Base-by-base conservation (phyloP, 2,888 invertebrate species). In the Sminthurides aquaticus region DNA sequence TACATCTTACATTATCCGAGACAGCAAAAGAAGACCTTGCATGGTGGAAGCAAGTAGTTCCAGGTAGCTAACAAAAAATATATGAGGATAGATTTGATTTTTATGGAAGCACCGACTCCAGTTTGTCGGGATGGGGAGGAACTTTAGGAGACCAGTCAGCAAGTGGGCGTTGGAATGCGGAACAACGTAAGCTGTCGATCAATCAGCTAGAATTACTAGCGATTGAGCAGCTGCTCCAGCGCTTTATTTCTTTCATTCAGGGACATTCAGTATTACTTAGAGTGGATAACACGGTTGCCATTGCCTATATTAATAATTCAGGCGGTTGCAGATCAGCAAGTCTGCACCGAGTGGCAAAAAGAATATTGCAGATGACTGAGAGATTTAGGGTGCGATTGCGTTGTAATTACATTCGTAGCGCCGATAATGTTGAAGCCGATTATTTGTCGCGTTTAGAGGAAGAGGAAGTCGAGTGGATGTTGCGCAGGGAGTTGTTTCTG, bases 161-260 rank as follows among this genome's bases (percentile, higher is more conserved):
- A 0, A 20, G 48, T 18, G 68, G 68, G 2, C 57, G 49, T n/a
- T 68, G 68, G 68, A 25, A 61, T 20, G 1, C 0, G 2, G 52
- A 15, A 1, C 61, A 66, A 26, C 1, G 18, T 2, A n/a, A n/a
- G n/a, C 1, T 15, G 2, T 54, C 57, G 52, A 68, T 68, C 15
- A 68, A 68, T 27, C 18, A 24, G 8, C 43, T 68, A 22, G 64
- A 66, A 59, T 15, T 68, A n/a, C 27, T 54, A 20, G 68, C 68
- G 1, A 55, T 63, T 15, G 22, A 26, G 11, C 25, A 64, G 25
- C 64, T 49, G 3, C 25, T 68, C 11, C 34, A 43, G 25, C 20
- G n/a, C n/a, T 62, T 61, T 28, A 27, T 8, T 11, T 43, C 49
- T 26, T 25, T 8, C 11, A 11, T 22, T 2, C 0, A 15, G 1